Evolutionary conservation across 2,113 vertebrate genomes (phyloP), one percentile per base, ranked within the genome.

Genomic region (Phylloscopus trochilus): DNA sequence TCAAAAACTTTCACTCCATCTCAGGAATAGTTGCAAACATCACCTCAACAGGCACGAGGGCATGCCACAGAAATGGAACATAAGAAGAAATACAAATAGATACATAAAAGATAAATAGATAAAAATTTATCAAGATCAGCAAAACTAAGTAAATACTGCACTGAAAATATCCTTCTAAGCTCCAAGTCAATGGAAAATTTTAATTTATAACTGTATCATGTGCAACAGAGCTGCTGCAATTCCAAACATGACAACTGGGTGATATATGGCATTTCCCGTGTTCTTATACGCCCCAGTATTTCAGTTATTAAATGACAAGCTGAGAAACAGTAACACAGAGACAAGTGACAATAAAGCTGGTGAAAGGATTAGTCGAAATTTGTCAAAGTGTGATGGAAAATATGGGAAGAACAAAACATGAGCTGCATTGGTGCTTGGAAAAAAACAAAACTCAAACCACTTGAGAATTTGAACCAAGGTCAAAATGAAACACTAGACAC

Each of bases 261-360:
- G 95, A 96, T 91, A 70, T 46, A 95, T 46, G 60, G 82, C 18
- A 89, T 86, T 95, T 96, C 95, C 79, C 41, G 4, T 90, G 83
- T 92, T 95, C 93, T 90, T 94, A 46, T 72, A 92, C 17, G 31
- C 95, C 81, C 87, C 69, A 84, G 76, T 56, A 64, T 83, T 86
- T 67, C 90, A 83, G 92, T 72, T 95, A 93, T 95, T 90, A 90
- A 93, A 93, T 94, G 83, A 94, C 95, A 95, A 83, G 79, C 90
- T 87, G 69, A 80, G 80, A 89, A 94, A 72, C 83, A 49, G 87
- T 77, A 91, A 95, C 47, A 81, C 27, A 59, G 76, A 81, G 64
- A 81, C 28, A 51, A 95, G 60, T 87, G 76, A 92, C 79, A 87
- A 89, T n/a, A 92, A 88, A 81, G 64, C 85, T 52, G 35, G 35